Base-by-base conservation (phyloP, 1,140 invertebrate species). In the Danaus melanippus region DNA sequence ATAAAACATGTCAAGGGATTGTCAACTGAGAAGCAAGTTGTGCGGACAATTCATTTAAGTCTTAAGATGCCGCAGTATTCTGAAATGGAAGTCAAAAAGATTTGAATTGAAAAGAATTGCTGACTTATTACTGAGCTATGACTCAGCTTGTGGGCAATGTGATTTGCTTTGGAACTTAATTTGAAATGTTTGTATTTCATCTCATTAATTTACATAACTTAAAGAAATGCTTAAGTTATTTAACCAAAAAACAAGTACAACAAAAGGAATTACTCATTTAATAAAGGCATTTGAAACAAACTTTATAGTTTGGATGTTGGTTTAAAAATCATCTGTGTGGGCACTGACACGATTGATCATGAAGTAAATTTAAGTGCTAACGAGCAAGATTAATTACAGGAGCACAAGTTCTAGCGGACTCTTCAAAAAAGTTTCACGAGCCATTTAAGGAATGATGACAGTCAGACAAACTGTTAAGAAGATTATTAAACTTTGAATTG, bases 1-100 rank as follows among this genome's bases (percentile, higher is more conserved):
- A 75, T 84, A 80, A 82, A 82, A 76, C 72, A 82, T 63, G 78
- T 76, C 75, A 74, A 70, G 70, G 69, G 67, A 77, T 80, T 79
- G 73, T 76, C 77, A 76, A 66, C 60, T 66, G 58, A 64, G 62
- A 76, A 70, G 48, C 55, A 60, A 67, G 68, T 59, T 49, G 57
- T 46, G 56, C 53, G 44, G 62, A 71, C 66, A 74, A 80, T 78
- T 80, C 71, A 74, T 79, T 76, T 71, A 69, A 74, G 71, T 74
- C 67, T 70, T 71, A 69, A 68, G 67, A 58, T 60, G 61, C 55
- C 64, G 56, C 69, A 59, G 51, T 57, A 69, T 60, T 60, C 64
- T 69, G 62, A 72, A 76, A 66, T 66, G 66, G 62, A 67, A 67
- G 56, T 67, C 66, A 55, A 62, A 72, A 71, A 62, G 59, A 59